These are phyloP conservation scores for Eolophus roseicapilla DNA, from an alignment of 2,113 vertebrate species.

Conservation along the genomic window DNA sequence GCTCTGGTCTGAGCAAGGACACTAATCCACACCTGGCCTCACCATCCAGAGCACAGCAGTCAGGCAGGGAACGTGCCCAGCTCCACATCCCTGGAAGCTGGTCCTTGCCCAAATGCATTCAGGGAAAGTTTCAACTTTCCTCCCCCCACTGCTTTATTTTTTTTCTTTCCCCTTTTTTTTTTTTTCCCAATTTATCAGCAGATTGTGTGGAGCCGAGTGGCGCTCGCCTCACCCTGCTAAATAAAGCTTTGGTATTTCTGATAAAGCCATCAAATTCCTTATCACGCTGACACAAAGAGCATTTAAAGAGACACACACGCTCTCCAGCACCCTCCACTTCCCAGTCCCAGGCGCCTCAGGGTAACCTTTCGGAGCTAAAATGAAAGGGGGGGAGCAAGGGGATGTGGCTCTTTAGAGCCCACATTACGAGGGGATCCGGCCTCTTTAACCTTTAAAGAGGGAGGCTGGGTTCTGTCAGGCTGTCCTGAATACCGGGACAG, in stretches of 20 bases:
- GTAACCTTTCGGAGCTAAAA: conserved; percentile 20
- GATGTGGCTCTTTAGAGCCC: not conserved
- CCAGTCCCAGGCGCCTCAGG: not conserved
- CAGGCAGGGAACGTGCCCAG: not conserved
- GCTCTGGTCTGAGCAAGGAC: not conserved
- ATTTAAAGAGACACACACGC: conserved; percentile 92
- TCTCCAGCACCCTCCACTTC: conserved; percentile 46
- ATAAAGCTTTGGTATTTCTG: conserved; percentile 99
- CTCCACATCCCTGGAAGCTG: not conserved
- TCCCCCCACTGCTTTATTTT: conserved; percentile 71
- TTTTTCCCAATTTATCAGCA: conserved; percentile 88
- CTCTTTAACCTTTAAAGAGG: not conserved
- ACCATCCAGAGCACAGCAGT: fast-evolving
- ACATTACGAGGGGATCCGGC: not conserved
- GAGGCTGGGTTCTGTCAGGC: conserved; percentile 11
- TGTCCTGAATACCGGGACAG: not conserved
- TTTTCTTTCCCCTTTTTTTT: conserved; percentile 57
- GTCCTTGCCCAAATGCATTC: not conserved
- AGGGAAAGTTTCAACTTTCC: not conserved
- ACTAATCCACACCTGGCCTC: not conserved
- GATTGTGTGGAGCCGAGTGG: conserved; percentile 86
- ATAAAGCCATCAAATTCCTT: conserved; percentile 99
- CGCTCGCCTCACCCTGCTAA: conserved; percentile 94
- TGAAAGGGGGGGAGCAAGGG: not conserved
- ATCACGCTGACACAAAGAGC: conserved; percentile 88